Base-by-base conservation (phyloP, 2,888 invertebrate species). In the Thereva nobilitata region DNA sequence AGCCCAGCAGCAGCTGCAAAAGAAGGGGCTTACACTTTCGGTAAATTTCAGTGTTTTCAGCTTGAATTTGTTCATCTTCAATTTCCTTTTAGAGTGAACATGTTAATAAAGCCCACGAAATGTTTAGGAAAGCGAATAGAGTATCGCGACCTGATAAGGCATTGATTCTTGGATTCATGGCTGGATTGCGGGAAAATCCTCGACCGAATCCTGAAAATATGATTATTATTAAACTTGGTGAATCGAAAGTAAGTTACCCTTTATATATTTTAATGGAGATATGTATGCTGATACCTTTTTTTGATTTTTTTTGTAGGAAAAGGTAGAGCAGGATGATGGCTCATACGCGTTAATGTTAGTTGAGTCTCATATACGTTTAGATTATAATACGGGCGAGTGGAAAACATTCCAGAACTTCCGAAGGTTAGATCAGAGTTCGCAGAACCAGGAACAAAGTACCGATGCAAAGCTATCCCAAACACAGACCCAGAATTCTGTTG, bases 311-410 rank as follows among this genome's bases (percentile, higher is more conserved):
- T 70, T 67, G 5, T 42, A 86, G 75, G 97, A 97, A 80, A 91
- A 91, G 73, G 91, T 96, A 0, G 85, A 88, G 8, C 94, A 95
- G 76, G 84, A 90, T 0, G 95, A 96, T 79, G 93, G 93, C 71
- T 89, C 90, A 0, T 88, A 89, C 74, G 83, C 86, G 23, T 72
- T 78, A 54, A 80, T 80, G 71, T 74, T 78, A 67, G 80, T 82
- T 0, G 97, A 97, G 80, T 96, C 94, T 71, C 95, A 95, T 82
- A 97, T 98, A 87, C 95, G 97, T 80, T 94, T 98, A 93, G 97
- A 98, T 83, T 97, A 97, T 82, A 92, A 92, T 77, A 96, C 94
- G 64, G 97, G 97, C 38, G 96, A 97, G 78, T 98, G 97, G 97
- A 96, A 96, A 78, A 84, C 91, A 74, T 91, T 97, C 74, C 94